A percentile compares a stretch with the other conserved stretches of the same genome.
These are phyloP conservation scores for Ormyrus nitidulus DNA, from an alignment of 2,888 invertebrate genomes.

Conservation along the genomic window DNA sequence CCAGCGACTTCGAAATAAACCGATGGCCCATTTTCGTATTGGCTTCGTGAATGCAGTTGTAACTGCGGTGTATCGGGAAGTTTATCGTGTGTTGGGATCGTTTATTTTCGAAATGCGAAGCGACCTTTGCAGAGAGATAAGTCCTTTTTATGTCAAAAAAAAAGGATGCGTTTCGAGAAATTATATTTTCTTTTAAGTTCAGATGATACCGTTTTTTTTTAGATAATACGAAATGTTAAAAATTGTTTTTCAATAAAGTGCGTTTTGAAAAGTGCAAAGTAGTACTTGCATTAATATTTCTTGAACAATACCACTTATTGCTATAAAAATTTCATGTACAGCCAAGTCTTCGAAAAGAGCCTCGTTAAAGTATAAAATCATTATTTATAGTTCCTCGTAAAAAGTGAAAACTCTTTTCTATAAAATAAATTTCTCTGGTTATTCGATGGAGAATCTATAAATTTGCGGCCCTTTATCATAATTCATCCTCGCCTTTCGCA, in stretches of 20 bases:
- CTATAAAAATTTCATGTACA: not conserved
- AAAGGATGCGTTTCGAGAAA: too few relatives aligned
- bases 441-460: slow-evolving; percentile 39
- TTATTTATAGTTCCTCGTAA: slow-evolving; percentile 15
- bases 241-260: not conserved
- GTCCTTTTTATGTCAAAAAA: too few relatives aligned
- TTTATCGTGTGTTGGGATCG: too few relatives aligned
- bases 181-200: too few relatives aligned
- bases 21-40: slow-evolving; percentile 1
- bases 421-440: not conserved
- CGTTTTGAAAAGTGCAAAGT: not conserved
- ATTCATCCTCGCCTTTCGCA: slow-evolving; percentile 23
- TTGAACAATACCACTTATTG: not conserved
- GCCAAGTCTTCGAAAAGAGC: not conserved
- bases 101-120: too few relatives aligned
- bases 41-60: not conserved
- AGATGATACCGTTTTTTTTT: too few relatives aligned
- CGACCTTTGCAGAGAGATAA: too few relatives aligned
- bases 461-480: slow-evolving; percentile 30
- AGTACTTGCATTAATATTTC: too few relatives aligned
- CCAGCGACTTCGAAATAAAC: not conserved
- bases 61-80: too few relatives aligned
- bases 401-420: not conserved
- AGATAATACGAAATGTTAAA: too few relatives aligned
- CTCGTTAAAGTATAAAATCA: slow-evolving; percentile 1